Base-by-base conservation (phyloP, 2,113 vertebrate species). In the Laticauda laticaudata region DNA sequence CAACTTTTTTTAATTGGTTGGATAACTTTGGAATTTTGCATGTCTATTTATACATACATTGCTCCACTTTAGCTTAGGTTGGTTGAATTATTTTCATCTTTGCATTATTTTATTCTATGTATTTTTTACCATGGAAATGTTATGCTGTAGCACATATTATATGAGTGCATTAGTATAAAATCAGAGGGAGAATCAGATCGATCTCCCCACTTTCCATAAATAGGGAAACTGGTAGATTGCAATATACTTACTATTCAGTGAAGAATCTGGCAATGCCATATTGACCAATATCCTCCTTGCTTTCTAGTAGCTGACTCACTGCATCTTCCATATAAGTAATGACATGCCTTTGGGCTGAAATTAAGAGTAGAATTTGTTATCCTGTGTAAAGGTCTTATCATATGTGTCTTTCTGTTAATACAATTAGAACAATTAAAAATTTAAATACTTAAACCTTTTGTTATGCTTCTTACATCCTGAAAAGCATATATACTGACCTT, bases 271-370 rank as follows among this genome's bases (percentile, higher is more conserved):
- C 97, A 96, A 99, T 97, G 88, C 98, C 98, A 93, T 99, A 98
- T 95, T 99, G 99, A 89, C 97, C 98, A 96, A 98, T 98, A 94
- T 99, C 99, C 92, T 99, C 99, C 95, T 98, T 99, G 96, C 99
- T 98, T 93, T 99, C 99, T 95, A 99, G 97, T 90, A 99, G 97
- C 96, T 99, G 99, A 87, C 98, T 98, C 95, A 99, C 98, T 26
- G 99, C 98, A 96, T 99, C 99, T 92, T 98, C 99, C 96, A 99
- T 97, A 95, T 99, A 99, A 1, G 99, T 99, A 87, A 99, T 96
- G 94, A 99, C 98, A 92, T 98, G 97, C 89, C 97, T 98, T 96
- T 99, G 98, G 94, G 98, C 99, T 99, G 96, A 93, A 96, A 95
- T 94, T 95, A 96, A 88, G 95, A n/a, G 95, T 53, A 95, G 34